These are phyloP conservation scores for Orchesella cincta DNA, from an alignment of 1,140 invertebrate genomes.

Conservation along the genomic window DNA sequence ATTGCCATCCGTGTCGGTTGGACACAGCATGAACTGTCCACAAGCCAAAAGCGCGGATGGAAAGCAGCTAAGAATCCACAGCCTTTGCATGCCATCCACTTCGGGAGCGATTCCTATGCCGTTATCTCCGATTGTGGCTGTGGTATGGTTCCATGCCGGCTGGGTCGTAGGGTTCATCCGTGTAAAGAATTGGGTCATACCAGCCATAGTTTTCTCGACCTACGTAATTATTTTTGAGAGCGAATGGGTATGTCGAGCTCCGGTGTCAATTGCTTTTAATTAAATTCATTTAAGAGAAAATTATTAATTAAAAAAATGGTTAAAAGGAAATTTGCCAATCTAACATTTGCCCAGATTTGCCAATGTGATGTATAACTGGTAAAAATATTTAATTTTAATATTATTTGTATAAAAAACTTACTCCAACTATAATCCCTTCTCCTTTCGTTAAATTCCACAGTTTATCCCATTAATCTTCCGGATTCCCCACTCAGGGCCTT, in stretches of 20 bases:
- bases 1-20: neutral
- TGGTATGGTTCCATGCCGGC: neutral
- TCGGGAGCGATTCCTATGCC: slow-evolving; percentile 13
- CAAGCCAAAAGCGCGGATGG: neutral
- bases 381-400: no score
- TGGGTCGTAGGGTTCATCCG: neutral
- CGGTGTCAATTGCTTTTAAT: slow-evolving; percentile 43
- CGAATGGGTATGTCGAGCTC: neutral
- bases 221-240: neutral
- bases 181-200: neutral
- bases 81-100: slow-evolving; percentile 4
- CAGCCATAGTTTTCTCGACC: neutral
- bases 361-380: no score
- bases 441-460: slow-evolving; percentile 31
- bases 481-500: slow-evolving; percentile 31
- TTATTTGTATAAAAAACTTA: no score
- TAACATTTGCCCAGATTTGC: no score
- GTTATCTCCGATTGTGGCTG: neutral
- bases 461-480: slow-evolving; percentile 29
- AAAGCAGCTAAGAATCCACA: neutral
- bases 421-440: slow-evolving; percentile 2
- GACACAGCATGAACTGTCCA: neutral
- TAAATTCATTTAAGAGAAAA: no score
- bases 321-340: no score
- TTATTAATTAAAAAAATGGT: no score